These are phyloP conservation scores for Oceanodroma tethys DNA, from an alignment of 2,113 vertebrate genomes.

Conservation along the genomic window DNA sequence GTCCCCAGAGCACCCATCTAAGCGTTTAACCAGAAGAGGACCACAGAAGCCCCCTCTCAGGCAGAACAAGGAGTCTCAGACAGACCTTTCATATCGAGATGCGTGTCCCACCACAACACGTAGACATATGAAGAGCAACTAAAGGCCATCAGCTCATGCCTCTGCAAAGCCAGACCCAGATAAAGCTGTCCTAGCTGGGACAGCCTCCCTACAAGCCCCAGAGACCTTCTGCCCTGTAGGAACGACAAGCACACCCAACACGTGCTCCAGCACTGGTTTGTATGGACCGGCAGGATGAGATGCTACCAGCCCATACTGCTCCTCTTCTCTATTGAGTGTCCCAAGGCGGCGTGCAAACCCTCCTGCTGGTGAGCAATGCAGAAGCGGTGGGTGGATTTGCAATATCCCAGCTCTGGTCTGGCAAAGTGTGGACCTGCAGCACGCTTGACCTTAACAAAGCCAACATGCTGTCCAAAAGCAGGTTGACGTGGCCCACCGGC, in stretches of 20 bases:
- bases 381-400: background rate
- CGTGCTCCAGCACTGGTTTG: background rate
- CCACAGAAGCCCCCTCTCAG: background rate
- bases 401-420: background rate
- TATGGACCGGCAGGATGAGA: background rate
- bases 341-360: fast-evolving
- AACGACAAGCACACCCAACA: background rate
- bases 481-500: fast-evolving
- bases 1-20: background rate
- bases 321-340: background rate
- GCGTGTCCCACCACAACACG: background rate
- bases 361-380: background rate
- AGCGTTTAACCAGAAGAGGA: background rate
- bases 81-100: background rate
- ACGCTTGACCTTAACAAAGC: background rate
- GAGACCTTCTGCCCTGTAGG: background rate
- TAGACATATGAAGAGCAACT: background rate
- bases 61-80: background rate
- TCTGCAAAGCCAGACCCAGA: background rate
- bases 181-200: background rate
- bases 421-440: background rate
- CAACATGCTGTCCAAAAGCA: background rate
- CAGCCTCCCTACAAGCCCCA: background rate
- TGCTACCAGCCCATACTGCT: background rate
- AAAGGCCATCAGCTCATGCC: background rate